Evolutionary conservation across 2,113 vertebrate species (phyloP), one percentile per base, ranked within the genome.

Genomic region (Leptobrachium leishanense): DNA sequence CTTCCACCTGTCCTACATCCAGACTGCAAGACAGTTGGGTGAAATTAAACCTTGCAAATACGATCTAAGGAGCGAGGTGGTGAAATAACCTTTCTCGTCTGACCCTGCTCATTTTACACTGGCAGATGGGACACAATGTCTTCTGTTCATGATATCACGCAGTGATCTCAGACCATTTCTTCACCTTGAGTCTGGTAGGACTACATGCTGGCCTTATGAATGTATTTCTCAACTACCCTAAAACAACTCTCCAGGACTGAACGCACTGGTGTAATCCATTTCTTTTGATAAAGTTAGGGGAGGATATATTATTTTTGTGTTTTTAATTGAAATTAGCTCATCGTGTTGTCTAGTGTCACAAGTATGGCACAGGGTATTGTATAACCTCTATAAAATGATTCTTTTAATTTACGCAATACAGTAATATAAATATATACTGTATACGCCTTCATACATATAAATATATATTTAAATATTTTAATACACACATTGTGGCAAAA

Each of bases 11-110:
- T 81, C 42, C 64, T 44, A 46, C 20, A 74, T 68, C 78, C 78
- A 81, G 78, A 74, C 78, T 74, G 78, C 71, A 74, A 74, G 78
- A 81, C 78, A 81, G 71, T 81, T 81, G 78, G 78, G 42, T 81
- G 78, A 81, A 81, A 81, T 74, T 71, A 74, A 68, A 81, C 67
- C 78, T 81, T 67, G 64, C 67, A 31, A 68, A 74, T 81, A 72
- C 78, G 53, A 44, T 40, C n/a, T 74, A 68, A 81, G 72, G 72
- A 68, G 20, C 44, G 64, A 81, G 78, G 78, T 81, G 78, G 46
- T 74, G 78, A 81, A 81, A 74, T 74, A 64, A 64, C 59, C 64
- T 40, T 39, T 81, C 53, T 53, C 44, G 59, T 59, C 13, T 65
- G 65, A 44, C 54, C 42, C 43, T 67, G 71, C 78, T 81, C 78